These are phyloP conservation scores for Thamnophis elegans DNA, from an alignment of 2,797 vertebrate species.

Conservation along the genomic window DNA sequence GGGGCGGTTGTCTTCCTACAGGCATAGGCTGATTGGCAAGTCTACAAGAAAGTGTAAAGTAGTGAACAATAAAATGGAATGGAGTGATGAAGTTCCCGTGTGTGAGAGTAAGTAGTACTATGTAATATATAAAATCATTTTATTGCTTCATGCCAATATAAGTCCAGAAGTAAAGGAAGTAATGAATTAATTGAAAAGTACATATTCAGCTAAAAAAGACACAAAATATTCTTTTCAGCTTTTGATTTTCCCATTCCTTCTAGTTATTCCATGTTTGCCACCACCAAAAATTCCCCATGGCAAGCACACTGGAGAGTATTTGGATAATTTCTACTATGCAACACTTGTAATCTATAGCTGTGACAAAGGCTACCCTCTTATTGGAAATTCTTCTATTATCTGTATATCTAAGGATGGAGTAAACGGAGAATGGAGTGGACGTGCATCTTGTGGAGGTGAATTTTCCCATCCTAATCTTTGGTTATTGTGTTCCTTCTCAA, in stretches of 20 bases:
- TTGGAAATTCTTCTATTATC: constrained; percentile 53
- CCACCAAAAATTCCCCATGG: constrained; percentile 54
- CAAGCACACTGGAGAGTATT: constrained; percentile 34
- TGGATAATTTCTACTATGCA: constrained; percentile 55
- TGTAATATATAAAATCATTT: neutral
- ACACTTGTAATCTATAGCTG: constrained; percentile 56
- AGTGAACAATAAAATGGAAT: constrained; percentile 17
- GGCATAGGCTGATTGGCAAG: constrained; percentile 60
- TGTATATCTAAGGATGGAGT: constrained; percentile 48
- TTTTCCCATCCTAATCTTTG: neutral
- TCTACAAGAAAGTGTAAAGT: constrained; percentile 53
- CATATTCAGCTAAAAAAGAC: neutral
- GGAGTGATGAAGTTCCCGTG: constrained; percentile 22
- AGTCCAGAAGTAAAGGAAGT: neutral
- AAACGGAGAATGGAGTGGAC: constrained; percentile 58
- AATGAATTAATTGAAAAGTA: neutral
- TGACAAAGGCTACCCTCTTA: constrained; percentile 16
- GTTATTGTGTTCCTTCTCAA: neutral
- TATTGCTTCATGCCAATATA: neutral
- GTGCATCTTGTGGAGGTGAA: constrained; percentile 59
- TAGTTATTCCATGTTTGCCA: neutral
- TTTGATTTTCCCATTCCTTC: neutral
- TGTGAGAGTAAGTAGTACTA: constrained; percentile 65
- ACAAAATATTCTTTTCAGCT: neutral
- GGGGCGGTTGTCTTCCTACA: constrained; percentile 38